Evolutionary conservation across 2,113 vertebrate genomes (phyloP), one percentile per base, ranked within the genome.

Genomic region (Tricholaema leucomelas): DNA sequence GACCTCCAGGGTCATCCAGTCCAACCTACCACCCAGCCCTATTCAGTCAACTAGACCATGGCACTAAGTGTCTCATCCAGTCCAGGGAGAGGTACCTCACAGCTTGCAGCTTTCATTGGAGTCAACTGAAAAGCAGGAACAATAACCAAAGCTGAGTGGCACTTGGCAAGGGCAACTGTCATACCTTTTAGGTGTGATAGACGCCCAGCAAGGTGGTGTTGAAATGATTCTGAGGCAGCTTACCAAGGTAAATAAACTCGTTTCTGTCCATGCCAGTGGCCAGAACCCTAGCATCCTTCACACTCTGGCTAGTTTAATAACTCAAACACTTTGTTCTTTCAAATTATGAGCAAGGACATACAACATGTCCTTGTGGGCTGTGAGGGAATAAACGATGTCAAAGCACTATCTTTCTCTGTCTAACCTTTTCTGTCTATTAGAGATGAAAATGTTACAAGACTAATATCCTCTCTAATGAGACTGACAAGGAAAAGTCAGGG

Each of bases 101-200:
- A 6, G 6, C 24, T 5, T 1, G 28, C 35, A 84, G 6, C 7
- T 72, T 64, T 30, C 38, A 24, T 48, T 44, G 52, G 48, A 28
- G 31, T 24, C 65, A 35, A 12, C 18, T 16, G 59, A 6, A 71
- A 70, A 48, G 9, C 4, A 3, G 6, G n/a, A 64, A 4, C 5
- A 31, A 21, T 3, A 24, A 35, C 4, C 2, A 48, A 31, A 46
- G 9, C 35, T 60, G 33, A 48, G 14, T 0, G 0, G 23, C 12
- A 35, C 25, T 36, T 64, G 40, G 4, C 13, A 27, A 65, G 58
- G n/a, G 6, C 30, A 50, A 7, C 17, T 60, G 0, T 16, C 3
- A 0, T 40, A 20, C 12, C 24, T 11, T 20, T 50, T 8, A 59
- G 12, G 27, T 18, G 38, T 0, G 0, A 30, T 1, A 50, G 10